Evolutionary conservation across 1,140 invertebrate species (phyloP), one percentile per base, ranked within the genome.

Genomic region (Drosophila chauvacae): DNA sequence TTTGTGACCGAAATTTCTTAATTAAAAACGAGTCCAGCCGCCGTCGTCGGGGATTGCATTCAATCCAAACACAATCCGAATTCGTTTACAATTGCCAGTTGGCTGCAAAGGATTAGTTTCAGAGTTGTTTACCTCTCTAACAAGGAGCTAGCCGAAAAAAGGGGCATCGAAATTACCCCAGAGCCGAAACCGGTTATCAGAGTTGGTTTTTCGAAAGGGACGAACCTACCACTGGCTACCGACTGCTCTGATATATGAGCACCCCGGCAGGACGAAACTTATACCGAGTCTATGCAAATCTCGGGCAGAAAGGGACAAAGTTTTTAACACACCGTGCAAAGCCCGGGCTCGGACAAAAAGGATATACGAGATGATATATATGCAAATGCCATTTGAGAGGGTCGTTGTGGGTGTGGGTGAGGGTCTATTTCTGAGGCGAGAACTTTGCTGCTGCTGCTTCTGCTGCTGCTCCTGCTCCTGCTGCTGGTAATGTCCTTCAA

Each of bases 331-430:
- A 76, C 75, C 51, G 65, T 60, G 70, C 80, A 63, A 45, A 56
- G 58, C n/a, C 65, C 20, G 45, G 53, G 56, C 66, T 78, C 66
- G 62, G 77, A 72, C 70, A 76, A 80, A 83, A 83, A 65, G 80
- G 84, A 87, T 87, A 84, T 87, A 60, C 57, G 60, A 77, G 80
- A 72, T 83, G 80, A 86, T 84, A 75, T 83, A 86, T 87, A 87
- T 87, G 83, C 84, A 87, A 87, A 87, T 88, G 71, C 18, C 57
- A 77, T 76, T 80, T 57, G 59, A 33, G 53, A 42, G 45, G 26
- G 55, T 41, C 41, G 65, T 23, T 35, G 53, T 37, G 26, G 20
- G 48, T 56, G 60, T n/a, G 41, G n/a, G 41, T 42, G 18, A 35
- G 30, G 30, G 50, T 55, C 18, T 33, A n/a, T 55, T 53, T 56